Conservation (phyloP, 2,113 vertebrate genomes). For the Chloropsis cyanopogon region DNA sequence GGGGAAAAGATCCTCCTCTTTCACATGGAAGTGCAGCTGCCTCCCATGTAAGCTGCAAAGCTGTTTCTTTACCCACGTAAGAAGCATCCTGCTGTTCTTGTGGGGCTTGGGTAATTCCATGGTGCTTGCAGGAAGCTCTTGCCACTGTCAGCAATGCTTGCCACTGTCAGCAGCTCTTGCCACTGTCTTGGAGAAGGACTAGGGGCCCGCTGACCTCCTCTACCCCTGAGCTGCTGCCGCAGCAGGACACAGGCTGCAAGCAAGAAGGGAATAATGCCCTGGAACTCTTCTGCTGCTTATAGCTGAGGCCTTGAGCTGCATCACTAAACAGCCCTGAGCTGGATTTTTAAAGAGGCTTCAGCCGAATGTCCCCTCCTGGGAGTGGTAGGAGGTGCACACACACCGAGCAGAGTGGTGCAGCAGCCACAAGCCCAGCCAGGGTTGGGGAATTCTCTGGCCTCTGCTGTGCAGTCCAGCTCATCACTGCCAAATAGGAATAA, state of each 20-base stretch:
- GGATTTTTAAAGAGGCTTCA: background rate
- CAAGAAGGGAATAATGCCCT: background rate
- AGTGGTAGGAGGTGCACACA: background rate
- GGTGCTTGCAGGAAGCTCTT: background rate
- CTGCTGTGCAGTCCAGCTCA: background rate
- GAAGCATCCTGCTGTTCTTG: background rate
- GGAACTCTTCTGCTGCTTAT: background rate
- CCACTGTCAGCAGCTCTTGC: background rate
- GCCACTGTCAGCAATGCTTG: background rate
- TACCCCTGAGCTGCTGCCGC: background rate
- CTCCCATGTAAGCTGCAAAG: slow-evolving; percentile 36
- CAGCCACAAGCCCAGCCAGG: background rate
- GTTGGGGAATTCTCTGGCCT: background rate
- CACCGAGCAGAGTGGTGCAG: background rate
- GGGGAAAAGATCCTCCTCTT: background rate
- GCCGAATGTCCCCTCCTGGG: background rate
- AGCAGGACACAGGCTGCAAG: background rate
- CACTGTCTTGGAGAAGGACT: background rate
- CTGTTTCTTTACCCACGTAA: slow-evolving; percentile 16
- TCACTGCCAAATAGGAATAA: background rate
- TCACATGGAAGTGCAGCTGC: background rate
- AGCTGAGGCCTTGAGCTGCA: background rate
- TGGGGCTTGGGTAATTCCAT: background rate
- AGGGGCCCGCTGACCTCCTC: background rate
- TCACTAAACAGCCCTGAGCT: background rate